Base-by-base conservation (phyloP, 2,113 vertebrate genomes). In the Isurus oxyrinchus region DNA sequence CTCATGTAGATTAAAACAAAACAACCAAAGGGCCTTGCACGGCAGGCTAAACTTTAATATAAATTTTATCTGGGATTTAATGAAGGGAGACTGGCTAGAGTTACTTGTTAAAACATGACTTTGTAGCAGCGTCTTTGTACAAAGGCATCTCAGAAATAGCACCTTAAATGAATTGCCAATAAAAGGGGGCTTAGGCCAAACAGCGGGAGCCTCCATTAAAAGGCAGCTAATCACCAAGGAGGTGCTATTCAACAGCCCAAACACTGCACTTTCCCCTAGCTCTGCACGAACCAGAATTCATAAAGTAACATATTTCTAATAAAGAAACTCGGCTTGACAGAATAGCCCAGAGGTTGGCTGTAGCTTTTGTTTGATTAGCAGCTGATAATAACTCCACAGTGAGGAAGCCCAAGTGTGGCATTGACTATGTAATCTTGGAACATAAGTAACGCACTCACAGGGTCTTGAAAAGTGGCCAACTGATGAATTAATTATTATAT, bases 71-170 rank as follows among this genome's bases (percentile, higher is more conserved):
- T 55, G 44, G 88, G 67, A 95, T 95, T 95, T 95, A 95, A 95
- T 55, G 94, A 72, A 76, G 67, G 87, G 94, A 72, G 44, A 49
- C 94, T 69, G 66, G 67, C 44, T 72, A 72, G 94, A 72, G 44
- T 95, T 95, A 76, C 94, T 95, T 95, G 94, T 95, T 95, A 95
- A 95, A 95, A 95, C 94, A 95, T 95, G 94, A 95, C 94, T 95
- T 95, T 53, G 63, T 72, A 53, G 66, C 49, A 95, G 94, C 14
- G 94, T 72, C 94, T 95, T 95, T 95, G 94, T 95, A 95, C 67
- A 95, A 95, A 95, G 90, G 94, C 66, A 72, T 69, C 94, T 72
- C 94, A 95, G 94, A 95, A 95, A 95, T 72, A 72, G 94, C 67
- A 55, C 94, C 63, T 72, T 72, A 95, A 95, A 95, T 95, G 94